phyloP scores from a whole-genome alignment of 2,797 vertebrate species.

The Psittacula echo region DNA sequence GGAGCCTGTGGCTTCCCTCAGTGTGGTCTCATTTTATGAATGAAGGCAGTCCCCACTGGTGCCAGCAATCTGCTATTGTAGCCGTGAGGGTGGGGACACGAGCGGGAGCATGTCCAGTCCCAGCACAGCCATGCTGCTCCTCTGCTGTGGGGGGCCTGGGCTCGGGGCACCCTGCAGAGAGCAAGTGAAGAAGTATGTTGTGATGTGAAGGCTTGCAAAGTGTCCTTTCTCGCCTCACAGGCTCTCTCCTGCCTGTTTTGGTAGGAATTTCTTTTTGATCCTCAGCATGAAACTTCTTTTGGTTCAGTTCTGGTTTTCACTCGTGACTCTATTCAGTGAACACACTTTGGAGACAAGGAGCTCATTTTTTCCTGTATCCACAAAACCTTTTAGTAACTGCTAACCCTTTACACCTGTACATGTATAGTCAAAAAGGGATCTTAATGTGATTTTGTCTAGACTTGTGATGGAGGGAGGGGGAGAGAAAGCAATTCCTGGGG shows the following conservation, averaged over 20 bases:
- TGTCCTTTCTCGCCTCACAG: not conserved
- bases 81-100: not conserved
- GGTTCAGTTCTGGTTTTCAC: not conserved
- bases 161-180: not conserved
- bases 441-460: slow-evolving; percentile 27
- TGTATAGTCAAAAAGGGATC: not conserved
- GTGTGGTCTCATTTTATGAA: not conserved
- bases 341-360: not conserved
- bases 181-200: fast-evolving
- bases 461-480: not conserved
- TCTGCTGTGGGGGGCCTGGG: not conserved
- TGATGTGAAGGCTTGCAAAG: not conserved
- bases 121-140: fast-evolving
- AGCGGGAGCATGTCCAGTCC: not conserved
- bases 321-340: not conserved
- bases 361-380: not conserved
- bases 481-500: not conserved
- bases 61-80: not conserved
- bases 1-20: not conserved
- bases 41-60: not conserved
- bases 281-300: not conserved
- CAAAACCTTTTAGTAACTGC: not conserved
- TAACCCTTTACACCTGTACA: slow-evolving; percentile 20
- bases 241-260: not conserved
- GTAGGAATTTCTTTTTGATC: not conserved